Percentiles rank a stretch among this genome's conserved stretches.
These are phyloP conservation scores for Liodrosophila aerea DNA, from an alignment of 2,888 invertebrate genomes.

Conservation along the genomic window DNA sequence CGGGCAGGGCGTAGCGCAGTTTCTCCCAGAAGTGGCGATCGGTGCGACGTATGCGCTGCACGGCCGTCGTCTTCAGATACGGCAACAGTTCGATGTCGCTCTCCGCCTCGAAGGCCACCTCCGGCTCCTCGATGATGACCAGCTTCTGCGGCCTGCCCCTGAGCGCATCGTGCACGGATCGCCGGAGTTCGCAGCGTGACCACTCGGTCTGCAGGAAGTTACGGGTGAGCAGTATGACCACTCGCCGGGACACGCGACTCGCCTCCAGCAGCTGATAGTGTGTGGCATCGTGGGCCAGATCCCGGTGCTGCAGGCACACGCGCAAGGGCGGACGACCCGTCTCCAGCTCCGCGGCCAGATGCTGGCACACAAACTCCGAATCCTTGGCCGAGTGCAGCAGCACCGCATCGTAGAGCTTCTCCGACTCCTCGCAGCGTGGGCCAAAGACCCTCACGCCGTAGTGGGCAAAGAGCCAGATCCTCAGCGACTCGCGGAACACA, in stretches of 20 bases:
- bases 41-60: conserved; percentile 89
- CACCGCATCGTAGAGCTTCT: conserved; percentile 95
- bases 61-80: conserved; percentile 92
- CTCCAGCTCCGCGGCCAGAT: conserved; percentile 92
- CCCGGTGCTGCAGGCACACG: conserved; percentile 94
- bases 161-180: conserved; percentile 94
- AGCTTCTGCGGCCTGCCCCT: conserved; percentile 93
- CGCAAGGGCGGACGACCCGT: conserved; percentile 89
- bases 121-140: conserved; percentile 93
- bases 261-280: conserved; percentile 88
- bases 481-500: conserved; percentile 91
- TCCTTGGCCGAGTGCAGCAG: conserved; percentile 96
- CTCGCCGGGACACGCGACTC: conserved; percentile 92
- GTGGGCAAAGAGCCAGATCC: conserved; percentile 93
- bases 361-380: conserved; percentile 93
- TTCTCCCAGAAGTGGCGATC: conserved; percentile 97
- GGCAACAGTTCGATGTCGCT: conserved; percentile 94
- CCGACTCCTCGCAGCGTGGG: conserved; percentile 90
- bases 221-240: conserved; percentile 93
- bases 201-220: conserved; percentile 97
- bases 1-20: conserved; percentile 93
- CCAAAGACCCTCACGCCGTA: conserved; percentile 92
- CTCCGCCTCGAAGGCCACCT: conserved; percentile 91
- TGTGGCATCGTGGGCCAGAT: conserved; percentile 88
- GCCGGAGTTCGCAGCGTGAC: conserved; percentile 94